Conservation (phyloP, 2,888 invertebrate genomes). For the Cosmorhoe ocellata region DNA sequence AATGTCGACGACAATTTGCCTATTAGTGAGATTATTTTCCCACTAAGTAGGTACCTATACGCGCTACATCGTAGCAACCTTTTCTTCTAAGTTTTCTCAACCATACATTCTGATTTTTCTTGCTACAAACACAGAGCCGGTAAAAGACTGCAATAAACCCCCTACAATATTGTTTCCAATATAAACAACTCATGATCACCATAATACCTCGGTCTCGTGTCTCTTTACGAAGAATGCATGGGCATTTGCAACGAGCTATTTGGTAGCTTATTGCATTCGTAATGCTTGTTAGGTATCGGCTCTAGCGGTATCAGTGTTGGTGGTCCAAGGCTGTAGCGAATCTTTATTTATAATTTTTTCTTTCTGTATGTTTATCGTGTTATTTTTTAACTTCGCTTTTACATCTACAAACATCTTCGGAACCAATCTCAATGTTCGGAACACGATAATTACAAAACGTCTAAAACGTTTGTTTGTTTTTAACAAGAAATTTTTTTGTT, state of each 20-base stretch:
- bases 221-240: conserved; percentile 22
- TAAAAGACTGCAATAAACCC: not conserved
- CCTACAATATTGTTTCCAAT: conserved; percentile 11
- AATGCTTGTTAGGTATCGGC: conserved; percentile 64
- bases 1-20: too few species aligned
- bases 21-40: too few species aligned
- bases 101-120: not conserved
- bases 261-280: conserved; percentile 65
- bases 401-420: too few species aligned
- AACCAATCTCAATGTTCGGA: too few species aligned
- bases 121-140: not conserved
- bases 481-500: too few species aligned
- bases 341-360: not conserved
- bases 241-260: conserved; percentile 44
- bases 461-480: too few species aligned
- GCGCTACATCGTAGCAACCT: too few species aligned
- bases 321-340: conserved; percentile 30
- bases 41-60: too few species aligned
- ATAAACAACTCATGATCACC: conserved; percentile 14
- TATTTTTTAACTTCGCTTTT: too few species aligned
- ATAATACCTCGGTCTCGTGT: conserved; percentile 14
- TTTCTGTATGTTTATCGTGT: too few species aligned
- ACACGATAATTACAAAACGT: too few species aligned
- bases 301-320: conserved; percentile 33
- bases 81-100: conserved; percentile 2